These are phyloP conservation scores for Microtus montanus DNA, from an alignment of 2,113 vertebrate species.

Conservation along the genomic window DNA sequence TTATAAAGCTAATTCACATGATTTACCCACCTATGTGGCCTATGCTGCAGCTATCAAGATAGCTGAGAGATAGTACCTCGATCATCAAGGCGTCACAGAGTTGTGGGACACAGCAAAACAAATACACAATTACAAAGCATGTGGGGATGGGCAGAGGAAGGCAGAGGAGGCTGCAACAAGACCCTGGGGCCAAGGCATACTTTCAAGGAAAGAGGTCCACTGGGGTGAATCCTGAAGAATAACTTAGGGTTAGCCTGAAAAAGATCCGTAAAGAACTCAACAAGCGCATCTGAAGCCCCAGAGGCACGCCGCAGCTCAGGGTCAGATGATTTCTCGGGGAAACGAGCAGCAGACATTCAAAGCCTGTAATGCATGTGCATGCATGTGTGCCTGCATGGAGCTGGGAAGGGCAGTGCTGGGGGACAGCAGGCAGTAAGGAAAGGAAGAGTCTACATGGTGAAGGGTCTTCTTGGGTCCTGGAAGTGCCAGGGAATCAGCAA, in stretches of 20 bases:
- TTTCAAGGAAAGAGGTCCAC: background rate
- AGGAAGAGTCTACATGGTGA: accelerated
- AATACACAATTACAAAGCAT: background rate
- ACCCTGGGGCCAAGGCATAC: background rate
- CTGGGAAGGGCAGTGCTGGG: background rate
- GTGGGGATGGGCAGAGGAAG: background rate
- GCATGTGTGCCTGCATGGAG: background rate
- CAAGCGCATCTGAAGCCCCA: background rate
- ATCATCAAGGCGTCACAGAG: background rate
- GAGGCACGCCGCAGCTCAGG: background rate
- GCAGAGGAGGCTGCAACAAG: background rate
- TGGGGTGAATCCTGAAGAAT: background rate
- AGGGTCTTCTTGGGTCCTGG: background rate
- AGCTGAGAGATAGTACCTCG: background rate
- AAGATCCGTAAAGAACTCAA: background rate
- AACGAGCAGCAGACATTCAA: background rate
- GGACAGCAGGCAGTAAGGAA: accelerated
- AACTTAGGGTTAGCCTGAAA: background rate
- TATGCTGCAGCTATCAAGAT: too few relatives aligned
- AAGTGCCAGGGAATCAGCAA: background rate
- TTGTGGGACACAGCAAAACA: background rate
- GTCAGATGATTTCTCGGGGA: accelerated
- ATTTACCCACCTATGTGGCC: background rate
- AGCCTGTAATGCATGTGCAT: background rate
- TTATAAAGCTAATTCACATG: background rate